A percentile compares a stretch with the other conserved stretches of the same genome.
Evolutionary conservation across 2,888 invertebrate genomes (phyloP).

Genomic region (Pinctada fucata): DNA sequence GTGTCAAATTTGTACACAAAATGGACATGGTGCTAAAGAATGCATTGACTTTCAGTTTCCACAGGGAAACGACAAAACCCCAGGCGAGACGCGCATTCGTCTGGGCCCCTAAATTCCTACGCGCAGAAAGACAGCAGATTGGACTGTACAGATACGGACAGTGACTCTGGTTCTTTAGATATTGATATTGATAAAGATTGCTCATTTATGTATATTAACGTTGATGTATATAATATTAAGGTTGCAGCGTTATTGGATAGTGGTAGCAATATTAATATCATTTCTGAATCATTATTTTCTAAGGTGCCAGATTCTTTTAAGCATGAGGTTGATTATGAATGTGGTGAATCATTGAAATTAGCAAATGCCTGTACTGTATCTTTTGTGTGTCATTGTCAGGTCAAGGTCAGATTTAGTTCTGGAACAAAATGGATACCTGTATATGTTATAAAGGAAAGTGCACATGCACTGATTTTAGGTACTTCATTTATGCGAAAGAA

Average conservation of each 20-base stretch:
- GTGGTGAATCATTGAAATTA: not conserved
- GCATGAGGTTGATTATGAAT: not conserved
- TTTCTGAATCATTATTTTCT: constrained; percentile 1
- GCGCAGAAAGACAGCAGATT: not conserved
- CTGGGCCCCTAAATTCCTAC: constrained; percentile 6
- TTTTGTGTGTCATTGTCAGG: not conserved
- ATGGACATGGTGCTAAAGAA: constrained; percentile 4
- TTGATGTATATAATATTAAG: not conserved
- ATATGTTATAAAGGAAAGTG: constrained; percentile 3
- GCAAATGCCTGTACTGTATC: not conserved
- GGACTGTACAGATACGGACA: constrained; percentile 4
- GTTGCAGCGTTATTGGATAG: constrained; percentile 18
- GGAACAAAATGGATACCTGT: constrained; percentile 2
- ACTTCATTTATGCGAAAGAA: constrained; percentile 2
- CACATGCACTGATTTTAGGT: constrained; percentile 10
- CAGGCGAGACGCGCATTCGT: constrained; percentile 5
- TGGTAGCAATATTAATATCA: constrained; percentile 16
- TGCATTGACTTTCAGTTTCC: not conserved
- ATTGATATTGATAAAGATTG: not conserved
- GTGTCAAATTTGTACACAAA: constrained; percentile 17
- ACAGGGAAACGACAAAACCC: constrained; percentile 7
- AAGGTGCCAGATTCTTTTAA: not conserved
- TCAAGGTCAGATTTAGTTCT: constrained; percentile 1
- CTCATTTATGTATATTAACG: constrained; percentile 20
- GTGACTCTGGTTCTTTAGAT: too few species aligned